Base-by-base conservation (phyloP, 2,797 vertebrate species). In the Takifugu ocellatus region DNA sequence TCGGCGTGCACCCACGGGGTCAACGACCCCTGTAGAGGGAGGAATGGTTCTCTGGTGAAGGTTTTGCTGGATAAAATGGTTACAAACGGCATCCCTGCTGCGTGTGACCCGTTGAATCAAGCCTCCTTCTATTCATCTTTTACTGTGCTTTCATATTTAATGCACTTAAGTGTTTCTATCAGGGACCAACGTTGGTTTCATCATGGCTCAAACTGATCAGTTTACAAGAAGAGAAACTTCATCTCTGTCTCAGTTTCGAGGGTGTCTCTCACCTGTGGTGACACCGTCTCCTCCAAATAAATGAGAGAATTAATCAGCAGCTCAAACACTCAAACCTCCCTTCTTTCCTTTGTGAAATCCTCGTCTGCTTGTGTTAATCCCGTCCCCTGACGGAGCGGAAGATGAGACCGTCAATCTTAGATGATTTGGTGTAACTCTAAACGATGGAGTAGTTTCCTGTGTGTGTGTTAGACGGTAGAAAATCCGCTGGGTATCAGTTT, bases 81-180 rank as follows among this genome's bases (percentile, higher is more conserved):
- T 21, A 21, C 21, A 21, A 21, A 21, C 21, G 21, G 21, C 21
- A 21, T 21, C 21, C 21, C 21, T 21, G 21, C 27, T 5, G 27
- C 27, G 27, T 29, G 27, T 42, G 5, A 42, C 5, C 5, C 1
- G 36, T 3, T 42, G 36, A 42, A 42, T 10, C 36, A 42, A 42
- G 27, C 27, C 7, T 29, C 7, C 7, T 29, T 29, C 26, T 54
- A 46, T 33, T 24, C 47, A 56, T 53, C 49, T 51, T 10, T 51
- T 36, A 17, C 31, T 44, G 17, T 21, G 49, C 43, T 48, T 39
- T 53, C 6, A 31, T 56, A 31, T 36, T 36, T 54, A 12, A 45
- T 42, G 10, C 7, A 56, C 51, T 59, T 43, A 25, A 50, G 26
- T 47, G 26, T 12, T 55, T 17, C 9, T 33, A 56, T 21, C 21